Base-by-base conservation (phyloP, 2,888 invertebrate genomes). In the Leucania comma region DNA sequence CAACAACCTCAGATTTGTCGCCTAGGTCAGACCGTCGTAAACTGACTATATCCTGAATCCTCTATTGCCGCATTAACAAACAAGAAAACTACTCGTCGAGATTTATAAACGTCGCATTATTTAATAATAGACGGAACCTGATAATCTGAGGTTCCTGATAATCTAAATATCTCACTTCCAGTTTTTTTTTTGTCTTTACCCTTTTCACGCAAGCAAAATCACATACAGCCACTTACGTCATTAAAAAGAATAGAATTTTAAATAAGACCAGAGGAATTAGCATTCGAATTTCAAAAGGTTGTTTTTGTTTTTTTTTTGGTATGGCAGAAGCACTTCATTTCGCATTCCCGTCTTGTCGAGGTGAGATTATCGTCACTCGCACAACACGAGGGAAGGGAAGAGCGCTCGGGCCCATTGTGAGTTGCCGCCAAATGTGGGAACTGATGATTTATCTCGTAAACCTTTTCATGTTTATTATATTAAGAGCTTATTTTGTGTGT, bases 321-420 rank as follows among this genome's bases (percentile, higher is more conserved):
- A 58, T 75, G 78, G 80, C 73, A 82, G 81, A 80, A 71, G 77
- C 73, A 80, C 80, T 85, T 85, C 81, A 81, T 84, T 84, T 74
- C 65, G 80, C 71, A 84, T 87, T 86, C 84, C 69, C 75, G 74
- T 80, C 77, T 86, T 81, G 80, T 81, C 80, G 83, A 91, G 93
- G 94, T 92, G 94, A 90, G 93, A 93, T 91, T 93, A 88, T 93
- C 89, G 91, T 92, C 94, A 91, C 94, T 88, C 86, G 83, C 70
- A 89, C 83, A 89, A 91, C 91, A 91, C 90, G 75, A 73, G 69
- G 73, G 81, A 77, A 86, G 86, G 82, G 82, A 78, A 84, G 83
- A 84, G 85, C 81, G 80, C 71, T 84, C 88, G 56, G 78, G 63
- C 38, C 85, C 74, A 82, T 90, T 89, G 85, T 89, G 78, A 82